A percentile compares a stretch with the other conserved stretches of the same genome.
phyloP scores from a whole-genome alignment of 2,888 invertebrate genomes.

The Muschampia plurimacula region DNA sequence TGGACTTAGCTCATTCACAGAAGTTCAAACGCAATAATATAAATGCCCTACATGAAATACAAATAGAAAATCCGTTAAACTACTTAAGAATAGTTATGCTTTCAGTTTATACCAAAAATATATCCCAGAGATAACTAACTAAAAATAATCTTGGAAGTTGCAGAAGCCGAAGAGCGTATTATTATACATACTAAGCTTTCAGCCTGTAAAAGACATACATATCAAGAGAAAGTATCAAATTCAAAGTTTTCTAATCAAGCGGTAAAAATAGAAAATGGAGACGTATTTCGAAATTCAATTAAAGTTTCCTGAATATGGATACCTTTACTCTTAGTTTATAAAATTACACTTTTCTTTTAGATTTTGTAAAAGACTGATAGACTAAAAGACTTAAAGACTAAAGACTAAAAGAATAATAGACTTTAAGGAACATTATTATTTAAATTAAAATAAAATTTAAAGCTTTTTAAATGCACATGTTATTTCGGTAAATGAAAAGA shows the following conservation, averaged over 20 bases:
- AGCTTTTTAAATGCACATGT: not conserved
- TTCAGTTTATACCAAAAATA: too few species aligned
- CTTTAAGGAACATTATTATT: not conserved
- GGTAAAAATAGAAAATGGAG: constrained; percentile 9
- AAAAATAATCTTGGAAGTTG: not conserved
- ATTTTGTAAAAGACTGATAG: not conserved
- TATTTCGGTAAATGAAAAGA: too few species aligned
- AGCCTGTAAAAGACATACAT: not conserved
- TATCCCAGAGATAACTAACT: not conserved
- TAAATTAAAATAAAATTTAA: not conserved
- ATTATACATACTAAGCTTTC: not conserved
- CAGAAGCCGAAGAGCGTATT: not conserved
- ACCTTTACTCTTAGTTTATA: not conserved
- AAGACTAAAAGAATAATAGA: not conserved
- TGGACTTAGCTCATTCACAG: too few species aligned
- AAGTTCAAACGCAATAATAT: too few species aligned
- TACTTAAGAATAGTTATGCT: too few species aligned
- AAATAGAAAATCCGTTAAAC: too few species aligned
- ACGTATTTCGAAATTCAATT: constrained; percentile 19
- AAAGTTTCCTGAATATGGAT: constrained; percentile 5
- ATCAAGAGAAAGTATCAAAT: not conserved
- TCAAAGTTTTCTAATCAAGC: constrained; percentile 16
- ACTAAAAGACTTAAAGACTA: not conserved
- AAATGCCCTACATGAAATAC: too few species aligned
- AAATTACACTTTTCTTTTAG: not conserved